Base-by-base conservation (phyloP, 1,140 invertebrate species). In the Diorhabda elongata region DNA sequence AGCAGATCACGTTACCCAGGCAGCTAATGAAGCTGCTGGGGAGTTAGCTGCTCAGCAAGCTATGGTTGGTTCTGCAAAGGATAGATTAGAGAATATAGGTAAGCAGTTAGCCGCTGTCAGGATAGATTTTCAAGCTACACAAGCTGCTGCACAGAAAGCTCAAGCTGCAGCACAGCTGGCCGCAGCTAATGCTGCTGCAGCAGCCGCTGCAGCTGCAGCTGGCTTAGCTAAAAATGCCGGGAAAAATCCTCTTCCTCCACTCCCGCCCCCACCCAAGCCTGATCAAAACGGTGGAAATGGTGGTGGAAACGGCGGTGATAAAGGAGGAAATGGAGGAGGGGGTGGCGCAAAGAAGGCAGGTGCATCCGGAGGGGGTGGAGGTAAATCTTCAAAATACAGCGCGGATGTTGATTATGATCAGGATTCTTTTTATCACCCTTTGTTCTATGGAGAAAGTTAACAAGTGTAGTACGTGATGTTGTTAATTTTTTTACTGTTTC, bases 41-140 rank as follows among this genome's bases (percentile, higher is more conserved):
- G 88, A 90, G 78, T 78, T 89, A 3, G 89, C 88, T 0, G 87
- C 88, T 0, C 88, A 90, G 74, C 88, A 87, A n/a, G 85, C 87
- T 2, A 90, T 90, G 89, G 86, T 90, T 2, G 88, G 88, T 3
- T 83, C 87, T 4, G 88, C 88, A 0, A 84, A 88, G 56, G 87
- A 88, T 58, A 76, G 87, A 47, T 80, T 88, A 3, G 82, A 85
- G 52, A 79, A 85, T 0, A 81, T 89, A 3, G 84, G 85, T 52
- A 87, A 90, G 47, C 88, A 90, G 71, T 80, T 90, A 11, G 82
- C 83, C 41, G 85, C 84, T 6, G 87, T 88, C 41, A 83, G 87
- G n/a, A 82, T 89, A 41, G 89, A 90, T 75, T 89, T 89, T 74
- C 86, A 88, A 65, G 88, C 87, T 0, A 90, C 89, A 0, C 86